These are phyloP conservation scores for Drosophila villosipedis DNA, from an alignment of 2,888 invertebrate species.

Conservation along the genomic window DNA sequence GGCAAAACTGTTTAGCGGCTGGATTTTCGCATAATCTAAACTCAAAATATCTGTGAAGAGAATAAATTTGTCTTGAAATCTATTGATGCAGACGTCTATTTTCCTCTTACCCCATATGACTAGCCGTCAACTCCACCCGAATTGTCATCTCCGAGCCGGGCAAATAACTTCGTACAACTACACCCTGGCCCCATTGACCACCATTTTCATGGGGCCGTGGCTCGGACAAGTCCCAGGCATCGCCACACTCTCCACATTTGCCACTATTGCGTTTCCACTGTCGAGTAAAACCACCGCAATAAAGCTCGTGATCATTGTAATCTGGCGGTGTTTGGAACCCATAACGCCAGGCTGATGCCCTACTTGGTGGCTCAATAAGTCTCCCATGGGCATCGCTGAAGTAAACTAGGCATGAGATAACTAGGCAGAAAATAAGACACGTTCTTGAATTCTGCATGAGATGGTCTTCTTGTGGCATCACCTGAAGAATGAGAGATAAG, in stretches of 20 bases:
- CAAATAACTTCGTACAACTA: conserved; percentile 92
- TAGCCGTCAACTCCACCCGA: conserved; percentile 94
- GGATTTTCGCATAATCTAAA: conserved; percentile 92
- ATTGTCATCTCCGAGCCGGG: conserved; percentile 89
- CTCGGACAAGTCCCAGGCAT: conserved; percentile 90
- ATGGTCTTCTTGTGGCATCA: conserved; percentile 22
- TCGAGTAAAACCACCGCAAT: conserved; percentile 94
- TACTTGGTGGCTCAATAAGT: conserved; percentile 92
- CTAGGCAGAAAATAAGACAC: conserved; percentile 19
- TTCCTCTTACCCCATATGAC: conserved; percentile 89
- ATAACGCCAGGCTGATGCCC: conserved; percentile 95
- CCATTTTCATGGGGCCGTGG: conserved; percentile 93
- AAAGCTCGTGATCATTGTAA: conserved; percentile 95
- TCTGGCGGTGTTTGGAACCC: conserved; percentile 95
- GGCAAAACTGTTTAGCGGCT: conserved; percentile 90
- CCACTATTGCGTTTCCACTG: conserved; percentile 93
- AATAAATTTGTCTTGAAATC: not conserved
- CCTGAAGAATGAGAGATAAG: conserved; percentile 12
- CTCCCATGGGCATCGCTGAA: conserved; percentile 82
- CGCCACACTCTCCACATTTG: conserved; percentile 94
- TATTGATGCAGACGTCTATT: not conserved
- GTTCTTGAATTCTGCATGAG: not conserved
- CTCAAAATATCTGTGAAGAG: conserved; percentile 88
- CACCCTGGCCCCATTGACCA: conserved; percentile 92
- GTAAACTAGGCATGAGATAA: conserved; percentile 25